These are phyloP conservation scores for Diadegma fenestrale DNA, from an alignment of 2,888 invertebrate species.

Conservation along the genomic window DNA sequence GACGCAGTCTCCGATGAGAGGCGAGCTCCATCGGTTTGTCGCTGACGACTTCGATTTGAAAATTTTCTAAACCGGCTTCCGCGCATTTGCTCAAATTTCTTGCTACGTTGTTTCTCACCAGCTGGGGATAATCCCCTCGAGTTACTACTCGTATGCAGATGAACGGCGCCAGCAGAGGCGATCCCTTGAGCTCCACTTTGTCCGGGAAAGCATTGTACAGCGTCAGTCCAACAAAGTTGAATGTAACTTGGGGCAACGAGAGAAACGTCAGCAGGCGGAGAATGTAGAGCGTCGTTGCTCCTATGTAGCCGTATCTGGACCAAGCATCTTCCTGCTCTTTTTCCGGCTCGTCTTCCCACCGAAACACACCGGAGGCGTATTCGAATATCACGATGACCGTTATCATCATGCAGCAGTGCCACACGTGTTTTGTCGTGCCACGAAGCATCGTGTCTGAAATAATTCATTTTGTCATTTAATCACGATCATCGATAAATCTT, in stretches of 20 bases:
- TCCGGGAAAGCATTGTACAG: constrained; percentile 98
- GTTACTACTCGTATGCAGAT: constrained; percentile 98
- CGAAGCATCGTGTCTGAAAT: constrained; percentile 85
- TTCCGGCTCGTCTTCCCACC: constrained; percentile 83
- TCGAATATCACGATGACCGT: constrained; percentile 92
- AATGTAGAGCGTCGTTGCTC: constrained; percentile 91
- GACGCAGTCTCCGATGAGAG: constrained; percentile 93
- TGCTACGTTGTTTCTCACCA: constrained; percentile 94
- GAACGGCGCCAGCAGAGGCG: constrained; percentile 96
- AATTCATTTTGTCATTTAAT: not conserved
- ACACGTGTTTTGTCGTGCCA: constrained; percentile 91
- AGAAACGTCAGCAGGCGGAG: constrained; percentile 93
- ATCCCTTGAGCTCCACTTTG: constrained; percentile 94
- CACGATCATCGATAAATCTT: not conserved
- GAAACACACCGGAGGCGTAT: constrained; percentile 80
- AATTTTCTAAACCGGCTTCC: constrained; percentile 97
- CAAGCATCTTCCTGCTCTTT: constrained; percentile 91
- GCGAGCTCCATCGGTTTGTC: constrained; percentile 93
- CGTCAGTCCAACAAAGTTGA: constrained; percentile 94
- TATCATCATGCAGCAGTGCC: constrained; percentile 92
- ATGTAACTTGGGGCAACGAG: constrained; percentile 95
- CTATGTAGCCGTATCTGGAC: constrained; percentile 92
- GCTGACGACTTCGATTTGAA: constrained; percentile 97
- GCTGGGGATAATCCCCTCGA: constrained; percentile 96
- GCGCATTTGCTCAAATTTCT: constrained; percentile 95